Conservation (phyloP, 2,113 vertebrate species). For the Macquaria ambigua region DNA sequence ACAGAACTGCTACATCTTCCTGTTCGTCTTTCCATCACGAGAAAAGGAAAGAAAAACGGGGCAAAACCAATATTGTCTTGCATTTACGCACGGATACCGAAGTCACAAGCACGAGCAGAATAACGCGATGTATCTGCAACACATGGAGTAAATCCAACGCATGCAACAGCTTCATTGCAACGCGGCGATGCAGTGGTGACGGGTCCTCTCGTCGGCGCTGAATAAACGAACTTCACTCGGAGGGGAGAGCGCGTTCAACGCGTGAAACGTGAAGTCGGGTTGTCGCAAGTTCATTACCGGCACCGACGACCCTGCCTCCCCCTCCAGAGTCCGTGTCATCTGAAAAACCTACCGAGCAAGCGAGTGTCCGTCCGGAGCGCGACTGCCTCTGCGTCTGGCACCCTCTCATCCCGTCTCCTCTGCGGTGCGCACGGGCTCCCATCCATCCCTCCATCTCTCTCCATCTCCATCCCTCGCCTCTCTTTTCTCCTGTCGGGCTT, state of each 20-base stretch:
- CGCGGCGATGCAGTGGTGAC: not conserved
- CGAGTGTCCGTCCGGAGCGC: constrained; percentile 22
- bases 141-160: not conserved
- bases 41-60: not conserved
- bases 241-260: not conserved
- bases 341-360: constrained; percentile 3
- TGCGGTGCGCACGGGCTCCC: constrained; percentile 57
- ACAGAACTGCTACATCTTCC: not conserved
- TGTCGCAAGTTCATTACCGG: constrained; percentile 41
- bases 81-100: constrained; percentile 17
- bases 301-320: not conserved
- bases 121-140: not conserved
- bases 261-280: not conserved
- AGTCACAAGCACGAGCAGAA: not conserved
- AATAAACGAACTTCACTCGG: constrained; percentile 13
- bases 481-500: constrained; percentile 76
- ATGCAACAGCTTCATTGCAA: not conserved
- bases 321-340: not conserved
- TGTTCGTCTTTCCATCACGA: not conserved
- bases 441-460: constrained; percentile 54
- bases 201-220: not conserved
- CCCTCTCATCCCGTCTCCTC: constrained; percentile 31
- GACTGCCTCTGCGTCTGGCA: constrained; percentile 16
- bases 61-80: too few species aligned
- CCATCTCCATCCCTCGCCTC: constrained; percentile 60